Evolutionary conservation across 2,888 invertebrate species (phyloP), one percentile per base, ranked within the genome.

Genomic region (Chrysomela aeneicollis): DNA sequence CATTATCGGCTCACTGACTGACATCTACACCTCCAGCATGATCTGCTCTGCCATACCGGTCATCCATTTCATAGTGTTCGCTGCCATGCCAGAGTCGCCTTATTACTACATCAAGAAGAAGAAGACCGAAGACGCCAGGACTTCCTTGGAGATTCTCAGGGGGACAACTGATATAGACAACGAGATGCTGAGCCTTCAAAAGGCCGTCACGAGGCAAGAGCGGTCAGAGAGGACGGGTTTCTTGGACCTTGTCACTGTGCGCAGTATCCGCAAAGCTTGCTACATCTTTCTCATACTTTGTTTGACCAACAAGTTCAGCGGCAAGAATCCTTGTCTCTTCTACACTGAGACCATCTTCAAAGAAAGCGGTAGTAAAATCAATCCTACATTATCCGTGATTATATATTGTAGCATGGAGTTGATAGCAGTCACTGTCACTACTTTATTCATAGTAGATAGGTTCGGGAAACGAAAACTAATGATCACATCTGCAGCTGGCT

Each of bases 81-180:
- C 86, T 35, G 86, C 86, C 76, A 84, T 90, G 78, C 91, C 91
- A n/a, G 91, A 92, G 82, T 86, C 87, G 0, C 89, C 89, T 0
- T 84, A 87, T 58, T 85, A 82, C 69, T 78, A 82, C 64, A 78
- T 85, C 37, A 81, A 83, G 35, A 82, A 80, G 51, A 78, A 79
- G 8, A 78, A 80, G 15, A 82, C 83, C 62, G 75, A 80, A 0
- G 83, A 84, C 17, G 88, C 88, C 0, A 77, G 82, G 18, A 73
- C 79, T 49, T 85, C 89, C 15, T 83, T 92, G 63, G 82, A 84
- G 70, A 86, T 85, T 77, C 79, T 92, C 52, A 84, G 91, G 66
- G 87, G 86, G 50, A 86, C 85, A 66, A 63, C 72, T 0, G 77
- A 83, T 57, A 75, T 81, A 0, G 87, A 89, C 71, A 85, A 85